These are phyloP conservation scores for Australoheros facetus DNA, from an alignment of 2,797 vertebrate species.

Conservation along the genomic window DNA sequence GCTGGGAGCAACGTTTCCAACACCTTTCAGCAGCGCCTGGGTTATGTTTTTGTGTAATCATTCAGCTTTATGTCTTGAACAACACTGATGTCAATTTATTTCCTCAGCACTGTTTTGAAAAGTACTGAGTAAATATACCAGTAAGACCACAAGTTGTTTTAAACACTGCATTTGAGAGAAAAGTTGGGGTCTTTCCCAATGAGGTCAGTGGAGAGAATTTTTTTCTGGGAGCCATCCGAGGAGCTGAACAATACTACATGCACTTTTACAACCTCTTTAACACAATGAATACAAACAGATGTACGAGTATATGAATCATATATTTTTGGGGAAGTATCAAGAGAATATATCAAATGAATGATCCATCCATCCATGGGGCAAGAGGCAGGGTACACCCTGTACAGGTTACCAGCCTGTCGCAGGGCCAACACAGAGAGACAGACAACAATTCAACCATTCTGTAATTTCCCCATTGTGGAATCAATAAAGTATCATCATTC, in stretches of 20 bases:
- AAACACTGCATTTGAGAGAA: slow-evolving; percentile 17
- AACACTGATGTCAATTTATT: background rate
- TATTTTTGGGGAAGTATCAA: background rate
- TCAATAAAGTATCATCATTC: no score
- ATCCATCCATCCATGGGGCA: no score
- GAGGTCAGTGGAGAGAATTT: slow-evolving; percentile 31
- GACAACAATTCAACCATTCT: no score
- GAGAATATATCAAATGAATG: background rate
- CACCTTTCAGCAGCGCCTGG: background rate
- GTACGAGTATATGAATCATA: background rate
- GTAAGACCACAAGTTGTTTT: slow-evolving; percentile 23
- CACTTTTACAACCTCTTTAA: background rate
- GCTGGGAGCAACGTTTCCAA: background rate
- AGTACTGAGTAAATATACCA: slow-evolving; percentile 17
- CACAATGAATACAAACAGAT: background rate
- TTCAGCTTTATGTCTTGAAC: background rate
- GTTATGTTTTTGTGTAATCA: background rate
- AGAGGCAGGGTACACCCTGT: no score
- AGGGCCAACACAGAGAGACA: no score
- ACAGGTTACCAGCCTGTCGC: no score
- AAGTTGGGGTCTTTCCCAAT: slow-evolving; percentile 54
- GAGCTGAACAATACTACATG: slow-evolving; percentile 25
- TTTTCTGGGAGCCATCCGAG: slow-evolving; percentile 28
- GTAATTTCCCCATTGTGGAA: no score
- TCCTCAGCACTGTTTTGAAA: slow-evolving; percentile 16